Evolutionary conservation across 2,113 vertebrate genomes (phyloP).

Genomic region (Patagioenas fasciata): DNA sequence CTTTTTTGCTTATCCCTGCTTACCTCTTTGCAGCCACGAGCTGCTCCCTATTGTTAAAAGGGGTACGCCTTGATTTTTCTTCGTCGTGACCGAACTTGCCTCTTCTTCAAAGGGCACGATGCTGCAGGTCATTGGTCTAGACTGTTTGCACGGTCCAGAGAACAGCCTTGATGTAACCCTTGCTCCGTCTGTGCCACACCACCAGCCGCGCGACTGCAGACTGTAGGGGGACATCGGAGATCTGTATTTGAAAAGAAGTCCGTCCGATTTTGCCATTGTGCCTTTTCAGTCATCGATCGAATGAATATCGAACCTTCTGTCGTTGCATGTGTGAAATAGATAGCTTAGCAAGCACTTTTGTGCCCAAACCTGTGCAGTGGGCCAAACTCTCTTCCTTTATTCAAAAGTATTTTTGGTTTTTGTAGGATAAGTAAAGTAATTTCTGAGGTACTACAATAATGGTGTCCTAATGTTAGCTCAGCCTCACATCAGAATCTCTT

Average conservation of each 20-base stretch:
- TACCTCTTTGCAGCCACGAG: slow-evolving; percentile 96
- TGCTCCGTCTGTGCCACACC: slow-evolving; percentile 90
- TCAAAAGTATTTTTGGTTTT: slow-evolving; percentile 55
- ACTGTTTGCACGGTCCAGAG: slow-evolving; percentile 94
- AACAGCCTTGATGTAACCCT: slow-evolving; percentile 98
- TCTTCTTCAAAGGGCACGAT: slow-evolving; percentile 93
- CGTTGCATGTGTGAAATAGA: slow-evolving; percentile 95
- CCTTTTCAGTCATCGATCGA: slow-evolving; percentile 99
- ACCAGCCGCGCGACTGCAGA: slow-evolving; percentile 90
- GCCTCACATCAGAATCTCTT: slow-evolving; percentile 4
- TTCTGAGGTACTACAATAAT: slow-evolving; percentile 57
- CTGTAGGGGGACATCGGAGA: slow-evolving; percentile 91
- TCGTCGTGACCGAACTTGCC: slow-evolving; percentile 92
- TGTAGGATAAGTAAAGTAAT: slow-evolving; percentile 43
- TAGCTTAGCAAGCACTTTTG: slow-evolving; percentile 96
- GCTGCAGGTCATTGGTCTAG: slow-evolving; percentile 98
- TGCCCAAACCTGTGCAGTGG: slow-evolving; percentile 83
- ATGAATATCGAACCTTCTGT: slow-evolving; percentile 99
- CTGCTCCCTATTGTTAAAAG: slow-evolving; percentile 92
- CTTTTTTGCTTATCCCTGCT: slow-evolving; percentile 90
- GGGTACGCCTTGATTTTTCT: slow-evolving; percentile 91
- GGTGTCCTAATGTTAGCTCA: slow-evolving; percentile 24
- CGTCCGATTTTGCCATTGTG: slow-evolving; percentile 96
- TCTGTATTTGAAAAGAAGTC: slow-evolving; percentile 96
- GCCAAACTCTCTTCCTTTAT: slow-evolving; percentile 79